These are phyloP conservation scores for Teleogryllus oceanicus DNA, from an alignment of 2,888 invertebrate species.

Conservation along the genomic window DNA sequence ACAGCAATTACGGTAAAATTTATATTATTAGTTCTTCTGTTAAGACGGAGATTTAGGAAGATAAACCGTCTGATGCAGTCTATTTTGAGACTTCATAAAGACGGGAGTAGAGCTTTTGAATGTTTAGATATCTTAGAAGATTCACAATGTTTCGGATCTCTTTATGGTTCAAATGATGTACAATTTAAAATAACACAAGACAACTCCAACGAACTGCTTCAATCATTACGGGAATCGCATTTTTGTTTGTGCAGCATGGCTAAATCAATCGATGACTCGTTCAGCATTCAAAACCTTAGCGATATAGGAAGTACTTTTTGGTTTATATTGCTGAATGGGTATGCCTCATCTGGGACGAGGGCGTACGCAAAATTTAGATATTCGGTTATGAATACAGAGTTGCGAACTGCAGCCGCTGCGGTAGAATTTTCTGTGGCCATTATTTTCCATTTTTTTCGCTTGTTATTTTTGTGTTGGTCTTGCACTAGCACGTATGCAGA, in stretches of 20 bases:
- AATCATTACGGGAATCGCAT: neutral
- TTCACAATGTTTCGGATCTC: too few relatives aligned
- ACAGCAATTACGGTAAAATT: too few relatives aligned
- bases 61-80: too few relatives aligned
- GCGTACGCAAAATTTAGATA: neutral
- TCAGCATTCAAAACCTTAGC: neutral
- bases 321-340: neutral
- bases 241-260: neutral
- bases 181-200: too few relatives aligned
- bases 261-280: neutral
- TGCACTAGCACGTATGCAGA: neutral
- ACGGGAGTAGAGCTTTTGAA: too few relatives aligned
- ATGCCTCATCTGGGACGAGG: neutral
- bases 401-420: neutral
- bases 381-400: too few relatives aligned
- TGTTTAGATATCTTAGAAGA: too few relatives aligned
- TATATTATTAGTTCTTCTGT: too few relatives aligned
- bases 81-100: too few relatives aligned
- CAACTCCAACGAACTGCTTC: too few relatives aligned
- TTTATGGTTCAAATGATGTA: too few relatives aligned
- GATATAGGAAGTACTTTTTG: neutral
- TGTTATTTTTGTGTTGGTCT: neutral
- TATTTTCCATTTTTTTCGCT: neutral
- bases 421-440: neutral
- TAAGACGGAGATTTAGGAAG: too few relatives aligned